Evolutionary conservation across 2,113 vertebrate species (phyloP).

Genomic region (Poeciliopsis prolifica): DNA sequence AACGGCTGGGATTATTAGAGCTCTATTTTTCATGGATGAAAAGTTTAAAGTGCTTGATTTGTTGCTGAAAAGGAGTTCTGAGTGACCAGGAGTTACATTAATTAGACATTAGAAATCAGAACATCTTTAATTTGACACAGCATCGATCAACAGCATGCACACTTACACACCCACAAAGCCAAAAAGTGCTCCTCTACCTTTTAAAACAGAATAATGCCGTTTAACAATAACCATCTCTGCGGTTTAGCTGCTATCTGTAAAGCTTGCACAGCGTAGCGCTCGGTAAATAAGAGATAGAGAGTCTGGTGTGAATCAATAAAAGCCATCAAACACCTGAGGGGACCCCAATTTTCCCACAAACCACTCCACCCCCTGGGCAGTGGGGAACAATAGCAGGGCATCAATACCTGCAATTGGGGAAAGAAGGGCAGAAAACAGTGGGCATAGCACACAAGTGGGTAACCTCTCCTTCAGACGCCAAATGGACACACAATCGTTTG

Average conservation of each 20-base stretch:
- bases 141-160: background rate
- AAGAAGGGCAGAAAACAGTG: constrained; percentile 53
- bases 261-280: constrained; percentile 38
- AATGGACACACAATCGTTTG: constrained; percentile 73
- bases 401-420: constrained; percentile 82
- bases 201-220: constrained; percentile 49
- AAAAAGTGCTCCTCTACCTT: constrained; percentile 24
- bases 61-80: background rate
- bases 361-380: constrained; percentile 75
- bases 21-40: background rate
- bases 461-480: constrained; percentile 72
- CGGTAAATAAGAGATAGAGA: constrained; percentile 61
- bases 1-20: background rate
- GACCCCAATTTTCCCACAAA: constrained; percentile 78
- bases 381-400: constrained; percentile 75
- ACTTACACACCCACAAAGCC: background rate
- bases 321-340: constrained; percentile 77
- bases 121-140: constrained; percentile 26
- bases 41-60: background rate
- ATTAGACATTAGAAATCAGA: constrained; percentile 31
- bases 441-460: constrained; percentile 62
- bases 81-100: constrained; percentile 8
- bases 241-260: constrained; percentile 57
- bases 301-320: constrained; percentile 77
- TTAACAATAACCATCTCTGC: constrained; percentile 49